Base-by-base conservation (phyloP, 1,140 invertebrate genomes). In the Muscidifurax raptorellus region DNA sequence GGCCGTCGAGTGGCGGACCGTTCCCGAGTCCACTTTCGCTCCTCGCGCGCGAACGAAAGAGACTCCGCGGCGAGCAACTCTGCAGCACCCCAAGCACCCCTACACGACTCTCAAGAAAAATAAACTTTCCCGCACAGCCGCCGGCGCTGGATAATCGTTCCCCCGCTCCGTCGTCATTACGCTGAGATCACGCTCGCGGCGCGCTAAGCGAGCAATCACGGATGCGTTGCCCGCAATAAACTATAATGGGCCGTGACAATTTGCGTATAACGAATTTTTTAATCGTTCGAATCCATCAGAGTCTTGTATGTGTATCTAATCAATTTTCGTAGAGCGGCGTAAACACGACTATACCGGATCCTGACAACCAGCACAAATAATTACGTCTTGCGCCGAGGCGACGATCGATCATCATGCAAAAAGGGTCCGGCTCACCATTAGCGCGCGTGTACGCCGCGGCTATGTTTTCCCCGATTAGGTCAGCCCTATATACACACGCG, bases 331-430 rank as follows among this genome's bases (percentile, higher is more conserved):
- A 52, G 7, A 74, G 0, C 13, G 25, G n/a, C 27, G 13, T 47
- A 25, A 18, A 52, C 4, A 71, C 25, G 64, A 81, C 25, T 36
- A 25, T 13, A 10, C 18, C 69, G 10, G 44, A 82, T 82, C 15
- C 47, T 40, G 27, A 64, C 47, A 22, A n/a, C 27, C 18, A 6
- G 12, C 71, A 22, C 47, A 82, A 82, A 59, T 75, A 82, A 82
- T 75, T 75, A 30, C 30, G n/a, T 75, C 71, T 82, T 52, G 22
- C n/a, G 22, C 67, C 47, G 12, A 32, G 18, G n/a, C 67, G 27
- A 64, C 52, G 40, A 82, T 82, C 71, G 47, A 82, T 82, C 52
- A 72, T 82, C 52, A 72, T 82, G 80, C 52, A 59, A 75, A 82
- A 66, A 40, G n/a, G 30, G 47, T 9, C 32, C 27, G 67, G 7